Evolutionary conservation across 2,888 invertebrate genomes (phyloP).

Genomic region (Disparrhopalites patrizii): DNA sequence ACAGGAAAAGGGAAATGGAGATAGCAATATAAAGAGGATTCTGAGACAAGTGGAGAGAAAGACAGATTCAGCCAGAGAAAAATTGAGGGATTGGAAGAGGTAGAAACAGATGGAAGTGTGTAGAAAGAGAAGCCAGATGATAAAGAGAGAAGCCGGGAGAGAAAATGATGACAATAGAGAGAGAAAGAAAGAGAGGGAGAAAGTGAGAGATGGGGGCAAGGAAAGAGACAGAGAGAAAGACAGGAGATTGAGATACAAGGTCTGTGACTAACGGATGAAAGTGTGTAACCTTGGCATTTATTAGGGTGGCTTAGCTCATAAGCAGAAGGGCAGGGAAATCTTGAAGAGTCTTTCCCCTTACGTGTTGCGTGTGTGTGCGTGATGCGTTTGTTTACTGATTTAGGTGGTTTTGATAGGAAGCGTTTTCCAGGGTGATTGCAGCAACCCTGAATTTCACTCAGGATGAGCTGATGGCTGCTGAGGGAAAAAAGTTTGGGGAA

Average conservation of each 20-base stretch:
- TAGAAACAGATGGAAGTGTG: too few species aligned
- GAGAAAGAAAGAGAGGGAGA: too few species aligned
- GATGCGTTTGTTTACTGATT: conserved; percentile 5
- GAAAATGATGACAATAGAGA: too few species aligned
- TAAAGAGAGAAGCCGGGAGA: too few species aligned
- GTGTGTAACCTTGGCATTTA: conserved; percentile 3
- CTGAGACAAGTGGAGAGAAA: neutral
- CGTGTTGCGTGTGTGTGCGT: conserved; percentile 3
- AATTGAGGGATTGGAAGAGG: too few species aligned
- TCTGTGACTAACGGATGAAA: too few species aligned
- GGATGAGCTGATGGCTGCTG: neutral
- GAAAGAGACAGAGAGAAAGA: too few species aligned
- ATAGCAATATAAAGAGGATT: too few species aligned
- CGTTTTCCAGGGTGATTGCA: conserved; percentile 1
- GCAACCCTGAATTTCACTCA: neutral
- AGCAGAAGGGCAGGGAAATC: neutral
- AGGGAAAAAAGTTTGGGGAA: neutral
- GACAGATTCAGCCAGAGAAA: too few species aligned
- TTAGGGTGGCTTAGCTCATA: conserved; percentile 8
- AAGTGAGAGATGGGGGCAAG: too few species aligned
- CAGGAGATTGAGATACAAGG: too few species aligned
- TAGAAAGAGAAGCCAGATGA: too few species aligned
- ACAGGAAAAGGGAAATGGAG: neutral
- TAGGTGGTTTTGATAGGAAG: conserved; percentile 2
- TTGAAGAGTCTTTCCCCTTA: neutral